Percentiles rank a stretch among this genome's conserved stretches.
Conservation (phyloP, 2,113 vertebrate genomes). For the Oreotrochilus melanogaster region DNA sequence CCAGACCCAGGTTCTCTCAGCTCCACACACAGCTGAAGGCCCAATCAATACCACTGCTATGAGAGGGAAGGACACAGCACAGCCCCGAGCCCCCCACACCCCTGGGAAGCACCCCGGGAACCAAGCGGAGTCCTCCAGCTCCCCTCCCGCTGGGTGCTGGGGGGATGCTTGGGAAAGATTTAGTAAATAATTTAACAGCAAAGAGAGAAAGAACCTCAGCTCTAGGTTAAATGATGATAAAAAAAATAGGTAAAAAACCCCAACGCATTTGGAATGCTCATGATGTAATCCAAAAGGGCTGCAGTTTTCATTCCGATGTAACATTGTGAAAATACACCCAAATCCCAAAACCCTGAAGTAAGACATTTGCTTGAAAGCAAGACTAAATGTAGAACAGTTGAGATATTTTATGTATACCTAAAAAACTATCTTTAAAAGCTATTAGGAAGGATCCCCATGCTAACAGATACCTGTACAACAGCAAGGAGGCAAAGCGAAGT, state of each 20-base stretch:
- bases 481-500: neutral
- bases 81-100: conserved; percentile 72
- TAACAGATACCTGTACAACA: neutral
- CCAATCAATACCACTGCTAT: conserved; percentile 77
- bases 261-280: neutral
- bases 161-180: rapidly evolving
- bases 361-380: neutral
- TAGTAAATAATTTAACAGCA: rapidly evolving
- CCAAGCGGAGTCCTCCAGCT: neutral
- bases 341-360: rapidly evolving
- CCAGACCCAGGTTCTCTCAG: conserved; percentile 73
- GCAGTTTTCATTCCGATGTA: neutral
- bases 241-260: neutral
- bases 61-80: conserved; percentile 77
- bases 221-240: neutral
- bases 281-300: neutral
- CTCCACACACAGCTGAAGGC: conserved; percentile 81
- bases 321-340: neutral
- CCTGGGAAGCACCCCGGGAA: conserved; percentile 54
- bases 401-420: neutral
- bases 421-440: neutral
- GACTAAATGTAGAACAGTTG: neutral
- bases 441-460: neutral
- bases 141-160: neutral
- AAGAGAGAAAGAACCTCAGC: no score